Evolutionary conservation across 2,888 invertebrate species (phyloP).

Genomic region (Tetrapedia diversipes): DNA sequence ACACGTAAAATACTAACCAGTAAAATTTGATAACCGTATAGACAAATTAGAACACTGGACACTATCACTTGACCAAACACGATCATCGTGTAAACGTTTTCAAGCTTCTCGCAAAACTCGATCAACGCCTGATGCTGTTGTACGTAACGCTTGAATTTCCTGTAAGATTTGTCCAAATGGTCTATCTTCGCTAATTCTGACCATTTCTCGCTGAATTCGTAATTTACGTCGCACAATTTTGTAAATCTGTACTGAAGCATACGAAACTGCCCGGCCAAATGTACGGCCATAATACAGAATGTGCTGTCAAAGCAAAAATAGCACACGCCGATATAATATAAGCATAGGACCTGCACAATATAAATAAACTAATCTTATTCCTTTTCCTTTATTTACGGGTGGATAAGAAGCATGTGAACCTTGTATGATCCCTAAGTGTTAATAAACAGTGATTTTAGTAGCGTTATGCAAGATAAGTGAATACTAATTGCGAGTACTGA

Average conservation of each 20-base stretch:
- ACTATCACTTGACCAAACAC: slow-evolving; percentile 62
- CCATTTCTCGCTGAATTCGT: not conserved
- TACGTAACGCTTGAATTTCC: not conserved
- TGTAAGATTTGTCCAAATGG: not conserved
- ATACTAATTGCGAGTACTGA: no score
- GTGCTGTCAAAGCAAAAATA: slow-evolving; percentile 36
- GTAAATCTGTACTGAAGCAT: slow-evolving; percentile 28
- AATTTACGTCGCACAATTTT: not conserved
- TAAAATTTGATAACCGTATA: slow-evolving; percentile 46
- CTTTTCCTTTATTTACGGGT: no score
- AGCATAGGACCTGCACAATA: not conserved
- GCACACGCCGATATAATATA: slow-evolving; percentile 7
- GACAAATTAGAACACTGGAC: slow-evolving; percentile 57
- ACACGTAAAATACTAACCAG: slow-evolving; percentile 58
- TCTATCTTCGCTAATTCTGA: not conserved
- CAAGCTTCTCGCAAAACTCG: slow-evolving; percentile 50
- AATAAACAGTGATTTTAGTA: no score
- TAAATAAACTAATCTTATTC: not conserved
- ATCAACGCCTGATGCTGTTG: slow-evolving; percentile 53
- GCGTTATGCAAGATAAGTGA: no score
- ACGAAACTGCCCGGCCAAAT: slow-evolving; percentile 25
- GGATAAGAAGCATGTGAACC: no score
- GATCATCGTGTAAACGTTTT: slow-evolving; percentile 57
- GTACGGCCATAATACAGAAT: slow-evolving; percentile 29
- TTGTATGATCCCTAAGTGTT: no score